Evolutionary conservation across 2,113 vertebrate species (phyloP).

Genomic region (Turdus rufiventris): DNA sequence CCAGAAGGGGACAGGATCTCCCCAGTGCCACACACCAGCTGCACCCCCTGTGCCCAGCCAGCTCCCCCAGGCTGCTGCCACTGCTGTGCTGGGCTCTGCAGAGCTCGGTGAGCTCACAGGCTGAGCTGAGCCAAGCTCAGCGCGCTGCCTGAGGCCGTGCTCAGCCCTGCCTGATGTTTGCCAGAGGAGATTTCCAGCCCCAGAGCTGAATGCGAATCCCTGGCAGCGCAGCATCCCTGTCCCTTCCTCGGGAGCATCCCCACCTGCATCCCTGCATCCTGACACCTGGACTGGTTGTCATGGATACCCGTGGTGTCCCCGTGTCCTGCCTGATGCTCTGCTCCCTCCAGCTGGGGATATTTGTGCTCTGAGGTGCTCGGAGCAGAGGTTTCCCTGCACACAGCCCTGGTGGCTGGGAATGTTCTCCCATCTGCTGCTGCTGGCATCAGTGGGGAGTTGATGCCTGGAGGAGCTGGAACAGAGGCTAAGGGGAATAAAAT

Average conservation of each 20-base stretch:
- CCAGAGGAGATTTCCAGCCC: not conserved
- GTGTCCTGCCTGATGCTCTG: not conserved
- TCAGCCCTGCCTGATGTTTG: not conserved
- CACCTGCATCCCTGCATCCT: not conserved
- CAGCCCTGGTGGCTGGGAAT: not conserved
- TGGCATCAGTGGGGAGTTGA: not conserved
- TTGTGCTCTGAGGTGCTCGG: accelerated
- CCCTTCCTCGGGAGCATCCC: not conserved
- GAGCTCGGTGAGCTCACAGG: not conserved
- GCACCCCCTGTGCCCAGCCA: accelerated
- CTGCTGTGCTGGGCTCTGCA: not conserved
- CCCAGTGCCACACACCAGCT: too few species aligned
- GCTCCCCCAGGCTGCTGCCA: not conserved
- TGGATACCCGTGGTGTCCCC: not conserved
- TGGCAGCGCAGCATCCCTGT: not conserved
- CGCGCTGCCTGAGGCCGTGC: not conserved
- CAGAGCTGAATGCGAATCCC: accelerated
- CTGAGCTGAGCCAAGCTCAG: not conserved
- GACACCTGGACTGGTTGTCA: not conserved
- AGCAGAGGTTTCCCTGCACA: accelerated
- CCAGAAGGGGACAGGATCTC: accelerated
- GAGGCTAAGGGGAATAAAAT: too few species aligned
- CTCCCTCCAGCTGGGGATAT: not conserved
- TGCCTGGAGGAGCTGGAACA: too few species aligned
- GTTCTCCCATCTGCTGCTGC: not conserved